These are phyloP conservation scores for Megalurothrips usitatus DNA, from an alignment of 2,888 invertebrate genomes.

Conservation along the genomic window DNA sequence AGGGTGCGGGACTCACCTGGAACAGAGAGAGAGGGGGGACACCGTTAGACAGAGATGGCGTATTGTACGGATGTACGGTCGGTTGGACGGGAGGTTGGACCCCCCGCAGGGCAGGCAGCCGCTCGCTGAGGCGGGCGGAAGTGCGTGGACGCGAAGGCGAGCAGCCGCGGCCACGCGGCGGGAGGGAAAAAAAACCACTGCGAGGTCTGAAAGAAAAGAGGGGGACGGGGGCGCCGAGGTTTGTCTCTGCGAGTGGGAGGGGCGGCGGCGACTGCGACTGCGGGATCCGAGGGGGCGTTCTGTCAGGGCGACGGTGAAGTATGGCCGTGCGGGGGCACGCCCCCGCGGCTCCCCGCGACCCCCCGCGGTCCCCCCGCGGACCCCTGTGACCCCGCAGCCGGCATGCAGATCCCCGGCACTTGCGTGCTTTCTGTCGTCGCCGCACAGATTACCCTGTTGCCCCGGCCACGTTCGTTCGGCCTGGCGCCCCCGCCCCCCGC, in stretches of 20 bases:
- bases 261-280: not conserved
- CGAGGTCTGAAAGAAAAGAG: not conserved
- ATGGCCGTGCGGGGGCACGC: not conserved
- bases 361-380: not conserved
- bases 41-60: too few species aligned
- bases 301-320: conserved; percentile 10
- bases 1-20: too few species aligned
- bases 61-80: too few species aligned
- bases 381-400: not conserved
- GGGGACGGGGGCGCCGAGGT: not conserved
- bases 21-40: too few species aligned
- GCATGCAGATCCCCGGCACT: too few species aligned
- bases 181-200: not conserved
- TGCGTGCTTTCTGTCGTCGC: too few species aligned
- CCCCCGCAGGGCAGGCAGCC: too few species aligned
- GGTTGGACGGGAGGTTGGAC: too few species aligned
- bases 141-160: not conserved
- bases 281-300: not conserved
- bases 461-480: not conserved
- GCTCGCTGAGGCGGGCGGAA: too few species aligned
- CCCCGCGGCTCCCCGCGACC: not conserved
- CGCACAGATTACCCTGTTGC: not conserved
- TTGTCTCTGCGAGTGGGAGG: not conserved
- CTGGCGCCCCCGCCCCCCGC: not conserved
- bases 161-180: not conserved